Percentiles rank a stretch among this genome's conserved stretches.
Evolutionary conservation across 2,797 vertebrate species (phyloP).

Genomic region (Uromys caudimaculatus): DNA sequence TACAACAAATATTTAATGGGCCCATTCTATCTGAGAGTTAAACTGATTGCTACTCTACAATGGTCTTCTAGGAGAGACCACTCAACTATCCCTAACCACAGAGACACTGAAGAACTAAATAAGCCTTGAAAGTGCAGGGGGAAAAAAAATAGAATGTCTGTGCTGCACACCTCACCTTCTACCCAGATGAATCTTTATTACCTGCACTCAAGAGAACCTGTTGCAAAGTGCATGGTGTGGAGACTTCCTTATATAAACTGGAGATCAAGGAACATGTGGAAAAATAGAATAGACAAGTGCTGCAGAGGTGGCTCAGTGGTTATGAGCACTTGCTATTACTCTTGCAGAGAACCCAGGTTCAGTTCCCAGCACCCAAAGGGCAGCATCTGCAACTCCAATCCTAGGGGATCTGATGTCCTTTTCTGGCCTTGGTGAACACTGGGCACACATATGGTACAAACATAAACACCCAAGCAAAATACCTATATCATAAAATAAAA

Average conservation of each 20-base stretch:
- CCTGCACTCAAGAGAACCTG: background rate
- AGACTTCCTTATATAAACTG: background rate
- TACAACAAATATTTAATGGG: background rate
- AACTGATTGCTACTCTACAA: accelerated
- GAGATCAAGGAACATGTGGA: background rate
- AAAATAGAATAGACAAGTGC: background rate
- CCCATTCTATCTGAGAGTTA: background rate
- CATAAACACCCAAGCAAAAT: background rate
- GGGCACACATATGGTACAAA: background rate
- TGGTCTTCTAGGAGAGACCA: background rate
- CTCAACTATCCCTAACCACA: background rate
- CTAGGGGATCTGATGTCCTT: background rate
- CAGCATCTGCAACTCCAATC: background rate
- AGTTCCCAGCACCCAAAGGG: background rate
- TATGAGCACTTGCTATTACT: background rate
- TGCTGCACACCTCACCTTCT: background rate
- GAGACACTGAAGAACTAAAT: background rate
- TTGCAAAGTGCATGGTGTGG: background rate
- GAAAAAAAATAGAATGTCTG: background rate
- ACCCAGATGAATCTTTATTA: background rate
- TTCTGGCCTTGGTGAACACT: background rate
- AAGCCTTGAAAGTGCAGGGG: background rate
- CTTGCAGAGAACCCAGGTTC: background rate
- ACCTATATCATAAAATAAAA: background rate
- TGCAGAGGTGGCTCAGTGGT: background rate